These are phyloP conservation scores for Dicycla oo DNA, from an alignment of 2,888 invertebrate species.

Conservation along the genomic window DNA sequence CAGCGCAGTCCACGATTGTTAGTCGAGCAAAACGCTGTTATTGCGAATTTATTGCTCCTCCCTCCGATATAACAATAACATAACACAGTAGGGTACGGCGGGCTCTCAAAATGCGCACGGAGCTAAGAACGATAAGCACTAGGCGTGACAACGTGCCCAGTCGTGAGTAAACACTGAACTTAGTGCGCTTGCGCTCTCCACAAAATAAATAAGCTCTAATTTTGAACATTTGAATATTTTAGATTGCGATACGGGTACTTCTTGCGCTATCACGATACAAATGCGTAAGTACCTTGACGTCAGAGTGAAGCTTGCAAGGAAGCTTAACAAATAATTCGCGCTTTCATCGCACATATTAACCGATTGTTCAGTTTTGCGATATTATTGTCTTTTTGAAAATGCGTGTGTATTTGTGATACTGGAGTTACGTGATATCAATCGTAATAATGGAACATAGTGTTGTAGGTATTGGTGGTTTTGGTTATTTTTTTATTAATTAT, in stretches of 20 bases:
- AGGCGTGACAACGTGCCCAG: conserved; percentile 87
- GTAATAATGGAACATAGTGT: conserved; percentile 17
- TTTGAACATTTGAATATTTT: conserved; percentile 82
- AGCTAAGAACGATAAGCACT: conserved; percentile 81
- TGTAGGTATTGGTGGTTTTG: conserved; percentile 12
- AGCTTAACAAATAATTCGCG: conserved; percentile 70
- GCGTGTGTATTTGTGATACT: conserved; percentile 47
- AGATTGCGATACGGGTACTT: conserved; percentile 89
- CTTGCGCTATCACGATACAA: conserved; percentile 89
- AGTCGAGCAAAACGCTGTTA: conserved; percentile 80
- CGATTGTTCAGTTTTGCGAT: conserved; percentile 47
- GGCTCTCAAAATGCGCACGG: conserved; percentile 79
- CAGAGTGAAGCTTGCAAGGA: conserved; percentile 69
- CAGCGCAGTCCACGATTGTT: conserved; percentile 85
- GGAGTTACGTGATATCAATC: conserved; percentile 21
- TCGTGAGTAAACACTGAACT: conserved; percentile 82
- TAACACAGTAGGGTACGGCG: conserved; percentile 61
- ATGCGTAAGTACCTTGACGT: conserved; percentile 86
- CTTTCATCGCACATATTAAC: conserved; percentile 67
- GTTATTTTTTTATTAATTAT: conserved; percentile 28
- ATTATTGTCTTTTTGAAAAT: conserved; percentile 41
- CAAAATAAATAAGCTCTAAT: conserved; percentile 71
- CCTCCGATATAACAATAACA: conserved; percentile 66
- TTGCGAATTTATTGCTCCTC: conserved; percentile 74
- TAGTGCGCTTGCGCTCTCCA: conserved; percentile 59